phyloP scores from a whole-genome alignment of 2,888 invertebrate species.

The Drosophila lutescens region DNA sequence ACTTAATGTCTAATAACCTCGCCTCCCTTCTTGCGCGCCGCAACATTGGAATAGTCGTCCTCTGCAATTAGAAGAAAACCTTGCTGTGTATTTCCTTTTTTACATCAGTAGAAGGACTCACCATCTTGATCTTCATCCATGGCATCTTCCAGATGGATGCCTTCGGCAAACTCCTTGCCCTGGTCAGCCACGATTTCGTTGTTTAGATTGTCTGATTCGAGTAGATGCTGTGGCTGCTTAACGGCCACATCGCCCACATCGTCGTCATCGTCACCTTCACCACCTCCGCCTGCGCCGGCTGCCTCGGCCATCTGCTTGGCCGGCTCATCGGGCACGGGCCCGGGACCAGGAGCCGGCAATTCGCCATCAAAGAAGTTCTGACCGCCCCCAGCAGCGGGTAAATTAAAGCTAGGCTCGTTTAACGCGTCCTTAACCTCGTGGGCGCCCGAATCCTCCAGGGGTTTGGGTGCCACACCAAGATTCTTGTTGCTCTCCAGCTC shows the following conservation, averaged over 20 bases:
- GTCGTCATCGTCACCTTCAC: slow-evolving; percentile 73
- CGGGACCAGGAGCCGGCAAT: slow-evolving; percentile 50
- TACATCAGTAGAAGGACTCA: slow-evolving; percentile 54
- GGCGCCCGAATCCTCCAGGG: slow-evolving; percentile 82
- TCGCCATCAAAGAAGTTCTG: slow-evolving; percentile 77
- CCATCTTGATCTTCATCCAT: slow-evolving; percentile 85
- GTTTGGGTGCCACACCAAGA: slow-evolving; percentile 47
- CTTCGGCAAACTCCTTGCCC: slow-evolving; percentile 83
- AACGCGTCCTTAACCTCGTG: slow-evolving; percentile 83
- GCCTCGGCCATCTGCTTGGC: slow-evolving; percentile 46
- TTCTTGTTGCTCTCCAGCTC: slow-evolving; percentile 70
- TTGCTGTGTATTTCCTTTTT: neutral
- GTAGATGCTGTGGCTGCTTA: slow-evolving; percentile 71
- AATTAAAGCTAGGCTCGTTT: slow-evolving; percentile 81
- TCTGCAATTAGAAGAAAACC: slow-evolving; percentile 74
- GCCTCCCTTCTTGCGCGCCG: slow-evolving; percentile 84
- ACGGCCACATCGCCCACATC: slow-evolving; percentile 77
- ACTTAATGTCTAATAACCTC: slow-evolving; percentile 85
- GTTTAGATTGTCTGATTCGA: slow-evolving; percentile 84
- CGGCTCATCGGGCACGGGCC: slow-evolving; percentile 48
- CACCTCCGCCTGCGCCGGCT: slow-evolving; percentile 38
- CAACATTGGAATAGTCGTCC: slow-evolving; percentile 85
- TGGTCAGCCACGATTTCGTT: slow-evolving; percentile 85
- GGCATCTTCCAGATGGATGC: slow-evolving; percentile 83
- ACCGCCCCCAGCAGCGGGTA: slow-evolving; percentile 81